These are phyloP conservation scores for Oryctolagus cuniculus DNA, from an alignment of 2,113 vertebrate genomes.

Conservation along the genomic window mOryCun1.1 NC_091433.1:39570001-39570500, in stretches of 20 bases:
- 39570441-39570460: not conserved
- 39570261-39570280: slow-evolving; percentile 8
- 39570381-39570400: not conserved
- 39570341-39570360: not conserved
- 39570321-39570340: not conserved
- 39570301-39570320: not conserved
- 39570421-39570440: not conserved
- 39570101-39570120: not conserved
- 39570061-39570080: not conserved
- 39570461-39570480: not conserved
- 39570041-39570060: not conserved
- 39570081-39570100: not conserved
- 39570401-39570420: not conserved
- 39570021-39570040: not conserved
- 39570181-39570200: not conserved
- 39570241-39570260: slow-evolving; percentile 4
- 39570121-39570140: not conserved
- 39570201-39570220: not conserved
- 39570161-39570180: not conserved
- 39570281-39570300: not conserved
- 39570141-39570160: not conserved
- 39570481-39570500: not conserved
- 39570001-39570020: not conserved
- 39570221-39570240: not conserved
- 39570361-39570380: not conserved